Base-by-base conservation (phyloP, 2,888 invertebrate genomes). In the Boloria euphrosyne region DNA sequence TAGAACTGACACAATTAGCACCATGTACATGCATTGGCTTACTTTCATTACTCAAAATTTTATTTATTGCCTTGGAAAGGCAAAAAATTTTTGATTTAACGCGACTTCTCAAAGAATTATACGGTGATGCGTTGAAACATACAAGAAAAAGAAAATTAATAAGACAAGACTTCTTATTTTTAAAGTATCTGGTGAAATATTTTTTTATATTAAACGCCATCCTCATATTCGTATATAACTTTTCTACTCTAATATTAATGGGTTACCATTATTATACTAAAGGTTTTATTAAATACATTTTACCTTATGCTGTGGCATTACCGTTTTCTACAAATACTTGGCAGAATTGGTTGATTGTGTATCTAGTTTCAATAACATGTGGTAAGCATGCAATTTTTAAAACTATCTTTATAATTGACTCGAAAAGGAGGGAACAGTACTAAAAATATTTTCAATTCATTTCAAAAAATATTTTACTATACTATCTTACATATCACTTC, bases 181-280 rank as follows among this genome's bases (percentile, higher is more conserved):
- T 89, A 1, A 81, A 82, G 47, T 70, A 67, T 13, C 76, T 90
- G 1, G 79, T 81, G 0, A 87, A 84, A 66, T 86, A 83, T 68
- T 89, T 85, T 66, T 83, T 88, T 27, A 70, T 85, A 65, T 68
- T 90, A 2, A 90, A 90, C 69, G 69, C 71, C 0, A 67, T 83
- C 16, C 76, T 90, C 4, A 85, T 90, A 60, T 77, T 78, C 13
- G 82, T 90, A 5, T 90, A 90, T 66, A 88, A 85, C 69, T 90
- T 90, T 73, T 81, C 82, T 0, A 74, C 85, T 0, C 74, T 81
- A 1, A 43, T 85, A 31, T 66, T 87, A 0, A 87, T 89, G 27
- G 47, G 76, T 4, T 83, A 81, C 67, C 64, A 76, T 70, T 90
- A 85, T 70, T 50, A 80, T 0, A 73, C 64, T 5, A 79, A 73